These are phyloP conservation scores for Brotogeris chrysoptera DNA, from an alignment of 2,797 vertebrate genomes.

Conservation along the genomic window DNA sequence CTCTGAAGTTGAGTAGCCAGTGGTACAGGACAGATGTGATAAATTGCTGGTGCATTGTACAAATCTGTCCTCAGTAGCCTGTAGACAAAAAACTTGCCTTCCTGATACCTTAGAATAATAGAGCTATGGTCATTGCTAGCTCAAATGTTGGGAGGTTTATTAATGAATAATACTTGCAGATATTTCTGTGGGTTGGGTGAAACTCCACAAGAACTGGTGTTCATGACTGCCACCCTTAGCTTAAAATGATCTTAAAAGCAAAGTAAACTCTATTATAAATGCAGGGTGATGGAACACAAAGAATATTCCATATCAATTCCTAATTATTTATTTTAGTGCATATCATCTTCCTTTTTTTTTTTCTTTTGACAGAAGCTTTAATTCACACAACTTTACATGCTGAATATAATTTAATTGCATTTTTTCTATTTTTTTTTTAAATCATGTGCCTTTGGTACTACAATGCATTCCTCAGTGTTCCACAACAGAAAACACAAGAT, in stretches of 20 bases:
- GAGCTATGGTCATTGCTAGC: neutral
- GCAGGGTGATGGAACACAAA: neutral
- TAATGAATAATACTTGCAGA: neutral
- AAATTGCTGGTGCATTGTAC: neutral
- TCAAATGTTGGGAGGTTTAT: neutral
- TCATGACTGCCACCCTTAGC: neutral
- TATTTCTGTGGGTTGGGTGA: neutral
- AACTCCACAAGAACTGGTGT: neutral
- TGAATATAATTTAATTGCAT: neutral
- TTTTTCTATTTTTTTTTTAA: neutral
- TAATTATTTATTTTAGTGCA: neutral
- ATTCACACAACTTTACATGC: neutral
- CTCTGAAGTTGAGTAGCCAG: neutral
- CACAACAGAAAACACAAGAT: neutral
- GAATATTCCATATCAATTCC: neutral
- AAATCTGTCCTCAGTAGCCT: neutral
- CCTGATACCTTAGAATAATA: neutral
- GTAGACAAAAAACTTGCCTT: neutral
- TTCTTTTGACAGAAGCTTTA: neutral
- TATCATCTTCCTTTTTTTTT: neutral
- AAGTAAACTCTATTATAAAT: neutral
- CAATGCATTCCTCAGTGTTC: neutral
- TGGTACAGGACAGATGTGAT: neutral
- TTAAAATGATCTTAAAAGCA: neutral
- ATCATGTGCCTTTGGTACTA: neutral